These are phyloP conservation scores for Anadara kagoshimensis DNA, from an alignment of 1,140 invertebrate species.

Conservation along the genomic window DNA sequence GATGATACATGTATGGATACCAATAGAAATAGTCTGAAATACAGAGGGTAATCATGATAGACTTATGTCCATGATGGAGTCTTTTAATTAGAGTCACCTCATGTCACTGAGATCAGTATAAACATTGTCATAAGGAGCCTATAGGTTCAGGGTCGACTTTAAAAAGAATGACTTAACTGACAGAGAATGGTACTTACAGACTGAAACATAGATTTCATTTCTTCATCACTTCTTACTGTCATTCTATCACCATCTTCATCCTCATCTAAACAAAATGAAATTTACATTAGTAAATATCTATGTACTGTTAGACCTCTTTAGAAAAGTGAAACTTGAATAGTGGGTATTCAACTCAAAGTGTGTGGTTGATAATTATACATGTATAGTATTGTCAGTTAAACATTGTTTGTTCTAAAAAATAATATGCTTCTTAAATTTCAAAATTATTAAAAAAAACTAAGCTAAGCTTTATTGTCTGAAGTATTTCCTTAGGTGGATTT, in stretches of 20 bases:
- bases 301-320: neutral
- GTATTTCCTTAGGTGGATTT: too few species aligned
- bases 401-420: too few species aligned
- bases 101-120: too few species aligned
- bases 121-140: too few species aligned
- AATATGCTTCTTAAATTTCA: too few species aligned
- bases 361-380: too few species aligned
- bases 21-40: neutral
- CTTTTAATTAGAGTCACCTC: neutral
- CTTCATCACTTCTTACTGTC: conserved; percentile 71
- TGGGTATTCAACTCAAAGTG: neutral
- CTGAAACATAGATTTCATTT: conserved; percentile 69
- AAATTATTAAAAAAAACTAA: too few species aligned
- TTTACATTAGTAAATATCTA: conserved; percentile 6
- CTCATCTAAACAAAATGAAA: conserved; percentile 78
- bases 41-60: neutral
- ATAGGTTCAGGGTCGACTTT: too few species aligned
- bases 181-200: conserved; percentile 48
- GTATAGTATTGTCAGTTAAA: neutral
- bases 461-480: too few species aligned
- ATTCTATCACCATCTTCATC: conserved; percentile 72
- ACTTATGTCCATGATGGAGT: neutral
- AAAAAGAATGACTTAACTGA: too few species aligned
- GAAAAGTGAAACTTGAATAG: neutral
- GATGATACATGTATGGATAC: neutral